Evolutionary conservation across 1,140 invertebrate genomes (phyloP).

Genomic region (Chrysopa pallens): DNA sequence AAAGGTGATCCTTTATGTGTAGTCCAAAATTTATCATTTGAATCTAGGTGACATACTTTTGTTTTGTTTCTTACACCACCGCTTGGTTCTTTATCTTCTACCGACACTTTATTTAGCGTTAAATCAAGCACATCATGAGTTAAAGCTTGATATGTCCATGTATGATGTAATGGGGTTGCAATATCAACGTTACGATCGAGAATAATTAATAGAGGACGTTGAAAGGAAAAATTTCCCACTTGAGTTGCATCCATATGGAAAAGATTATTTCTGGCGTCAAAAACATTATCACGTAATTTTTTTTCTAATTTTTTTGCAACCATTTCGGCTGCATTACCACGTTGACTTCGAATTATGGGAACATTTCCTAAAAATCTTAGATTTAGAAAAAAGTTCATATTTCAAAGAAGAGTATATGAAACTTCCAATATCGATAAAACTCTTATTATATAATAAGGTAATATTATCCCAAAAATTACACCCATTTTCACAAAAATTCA

Average conservation of each 20-base stretch:
- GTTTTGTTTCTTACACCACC: conserved; percentile 50
- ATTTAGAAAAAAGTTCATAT: neutral
- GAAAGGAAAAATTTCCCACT: conserved; percentile 68
- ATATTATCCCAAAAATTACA: no score
- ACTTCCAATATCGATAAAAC: no score
- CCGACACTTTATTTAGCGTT: conserved; percentile 69
- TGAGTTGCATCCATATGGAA: conserved; percentile 73
- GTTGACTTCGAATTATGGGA: conserved; percentile 87
- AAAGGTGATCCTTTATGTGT: conserved; percentile 93
- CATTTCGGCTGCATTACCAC: conserved; percentile 95
- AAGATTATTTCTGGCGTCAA: conserved; percentile 90
- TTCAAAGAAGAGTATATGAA: no score
- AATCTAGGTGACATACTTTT: conserved; percentile 80
- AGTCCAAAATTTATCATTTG: conserved; percentile 80
- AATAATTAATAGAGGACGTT: conserved; percentile 80
- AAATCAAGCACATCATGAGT: conserved; percentile 89
- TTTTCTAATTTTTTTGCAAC: conserved; percentile 94
- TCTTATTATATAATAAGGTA: no score
- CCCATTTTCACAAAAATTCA: no score
- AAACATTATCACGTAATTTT: conserved; percentile 89
- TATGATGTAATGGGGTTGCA: conserved; percentile 94
- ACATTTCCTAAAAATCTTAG: conserved; percentile 46
- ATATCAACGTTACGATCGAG: conserved; percentile 93
- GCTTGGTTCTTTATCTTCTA: conserved; percentile 44
- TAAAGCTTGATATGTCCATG: conserved; percentile 98